Evolutionary conservation across 2,797 vertebrate genomes (phyloP), one percentile per base, ranked within the genome.

Genomic region (Neosilurus mollespiculum): DNA sequence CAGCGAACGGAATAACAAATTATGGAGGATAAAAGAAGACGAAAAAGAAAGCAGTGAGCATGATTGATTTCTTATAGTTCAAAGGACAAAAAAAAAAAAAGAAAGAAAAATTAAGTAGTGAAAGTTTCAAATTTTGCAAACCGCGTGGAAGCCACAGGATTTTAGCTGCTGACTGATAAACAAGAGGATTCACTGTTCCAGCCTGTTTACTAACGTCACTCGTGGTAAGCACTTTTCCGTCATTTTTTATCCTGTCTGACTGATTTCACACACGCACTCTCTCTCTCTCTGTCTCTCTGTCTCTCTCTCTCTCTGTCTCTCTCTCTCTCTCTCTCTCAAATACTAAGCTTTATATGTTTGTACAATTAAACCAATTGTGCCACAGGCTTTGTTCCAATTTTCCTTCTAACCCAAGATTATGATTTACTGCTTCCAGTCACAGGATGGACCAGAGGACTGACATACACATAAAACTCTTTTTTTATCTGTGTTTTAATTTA

Each of bases 171-270:
- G 71, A 73, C 71, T 20, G 51, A 18, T 56, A 54, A 73, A 73
- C 71, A 73, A 72, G 71, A 73, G 71, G 71, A 56, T 20, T 30
- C 71, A 30, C 15, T 73, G 71, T 73, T 73, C 30, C n/a, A 56
- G 53, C 9, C 16, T 30, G 71, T 11, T 30, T 4, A 24, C 71
- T 20, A 30, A 56, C 24, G 15, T 73, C 71, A 73, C 71, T 73
- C 7, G 7, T 0, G 4, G 24, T 3, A 6, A 71, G 69, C 2
- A 70, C 20, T 56, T 2, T 73, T 18, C 51, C 18, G 2, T 11
- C 53, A 26, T 53, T 14, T 71, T 71, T 51, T 37, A 20, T 51
- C 22, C 22, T 24, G 37, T 70, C 10, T 10, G 2, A 37, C 16
- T 70, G 67, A 16, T 70, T 70, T 0, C 69, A 70, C 66, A 69